phyloP scores from a whole-genome alignment of 2,888 invertebrate species.

The Calameuta pallipes region DNA sequence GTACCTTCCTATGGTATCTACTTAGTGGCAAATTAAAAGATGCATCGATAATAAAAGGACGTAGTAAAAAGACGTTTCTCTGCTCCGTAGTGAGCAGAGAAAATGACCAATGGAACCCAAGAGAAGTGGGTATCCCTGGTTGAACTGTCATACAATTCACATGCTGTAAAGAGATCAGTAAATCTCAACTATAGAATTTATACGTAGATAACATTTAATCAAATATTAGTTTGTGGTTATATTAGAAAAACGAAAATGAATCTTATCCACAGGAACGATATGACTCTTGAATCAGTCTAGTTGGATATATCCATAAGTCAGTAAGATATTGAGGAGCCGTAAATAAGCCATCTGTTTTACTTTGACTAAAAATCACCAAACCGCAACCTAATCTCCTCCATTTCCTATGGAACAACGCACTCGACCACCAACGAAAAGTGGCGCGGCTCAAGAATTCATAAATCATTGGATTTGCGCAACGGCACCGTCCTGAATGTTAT shows the following conservation, averaged over 20 bases:
- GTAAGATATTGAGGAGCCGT: background rate
- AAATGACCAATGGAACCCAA: background rate
- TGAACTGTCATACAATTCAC: background rate
- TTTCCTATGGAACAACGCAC: background rate
- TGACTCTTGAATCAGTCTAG: background rate
- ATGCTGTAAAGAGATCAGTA: background rate
- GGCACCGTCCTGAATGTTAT: background rate
- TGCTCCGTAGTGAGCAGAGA: too few relatives aligned
- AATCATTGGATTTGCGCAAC: constrained; percentile 3
- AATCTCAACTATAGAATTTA: background rate
- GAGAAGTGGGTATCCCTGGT: background rate
- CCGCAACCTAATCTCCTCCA: background rate
- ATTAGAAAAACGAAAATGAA: background rate
- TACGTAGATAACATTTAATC: background rate
- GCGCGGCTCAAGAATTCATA: background rate
- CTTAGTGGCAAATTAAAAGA: background rate
- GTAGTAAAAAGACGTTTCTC: too few relatives aligned
- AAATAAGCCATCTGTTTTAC: background rate
- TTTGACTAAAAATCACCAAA: background rate
- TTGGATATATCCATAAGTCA: background rate
- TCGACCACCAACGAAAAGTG: background rate
- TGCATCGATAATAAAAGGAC: background rate
- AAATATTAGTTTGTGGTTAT: background rate
- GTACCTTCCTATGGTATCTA: background rate
- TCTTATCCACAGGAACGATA: background rate